Evolutionary conservation across 2,888 invertebrate species (phyloP).

Genomic region (Nesidiocoris tenuis): DNA sequence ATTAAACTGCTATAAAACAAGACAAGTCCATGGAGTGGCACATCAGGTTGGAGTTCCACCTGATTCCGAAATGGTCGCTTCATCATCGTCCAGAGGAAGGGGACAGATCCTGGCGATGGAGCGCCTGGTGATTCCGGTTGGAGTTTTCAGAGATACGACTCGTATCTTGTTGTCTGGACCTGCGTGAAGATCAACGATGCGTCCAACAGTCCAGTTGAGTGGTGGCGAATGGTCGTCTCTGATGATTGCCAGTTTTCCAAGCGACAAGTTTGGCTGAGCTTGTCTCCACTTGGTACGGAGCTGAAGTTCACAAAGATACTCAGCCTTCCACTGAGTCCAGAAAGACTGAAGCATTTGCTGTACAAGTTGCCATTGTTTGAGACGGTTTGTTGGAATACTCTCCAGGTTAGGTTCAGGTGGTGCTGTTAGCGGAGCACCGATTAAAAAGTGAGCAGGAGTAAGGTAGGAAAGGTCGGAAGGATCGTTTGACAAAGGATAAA

Average conservation of each 20-base stretch:
- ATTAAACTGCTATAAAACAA: too few relatives aligned
- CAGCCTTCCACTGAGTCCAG: too few relatives aligned
- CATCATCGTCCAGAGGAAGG: too few relatives aligned
- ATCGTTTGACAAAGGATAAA: conserved; percentile 49
- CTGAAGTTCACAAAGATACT: conserved; percentile 3
- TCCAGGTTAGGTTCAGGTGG: conserved; percentile 44
- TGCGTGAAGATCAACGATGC: neutral
- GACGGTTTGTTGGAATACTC: neutral
- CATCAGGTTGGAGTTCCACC: too few relatives aligned
- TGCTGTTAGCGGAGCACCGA: conserved; percentile 47
- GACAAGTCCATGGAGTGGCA: too few relatives aligned
- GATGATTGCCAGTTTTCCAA: conserved; percentile 30
- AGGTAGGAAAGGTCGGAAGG: conserved; percentile 48
- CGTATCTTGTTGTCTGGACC: neutral
- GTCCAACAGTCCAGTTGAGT: neutral
- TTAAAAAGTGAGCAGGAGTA: conserved; percentile 52
- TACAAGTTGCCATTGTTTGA: neutral
- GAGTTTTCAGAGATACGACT: neutral
- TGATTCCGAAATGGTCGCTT: too few relatives aligned
- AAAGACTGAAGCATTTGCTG: too few relatives aligned
- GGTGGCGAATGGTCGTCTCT: neutral
- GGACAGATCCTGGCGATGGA: neutral
- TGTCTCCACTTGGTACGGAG: neutral
- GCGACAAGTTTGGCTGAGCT: neutral
- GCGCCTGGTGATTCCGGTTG: neutral